These are phyloP conservation scores for Sebastolobus alascanus DNA, from an alignment of 2,797 vertebrate species.

Conservation along the genomic window DNA sequence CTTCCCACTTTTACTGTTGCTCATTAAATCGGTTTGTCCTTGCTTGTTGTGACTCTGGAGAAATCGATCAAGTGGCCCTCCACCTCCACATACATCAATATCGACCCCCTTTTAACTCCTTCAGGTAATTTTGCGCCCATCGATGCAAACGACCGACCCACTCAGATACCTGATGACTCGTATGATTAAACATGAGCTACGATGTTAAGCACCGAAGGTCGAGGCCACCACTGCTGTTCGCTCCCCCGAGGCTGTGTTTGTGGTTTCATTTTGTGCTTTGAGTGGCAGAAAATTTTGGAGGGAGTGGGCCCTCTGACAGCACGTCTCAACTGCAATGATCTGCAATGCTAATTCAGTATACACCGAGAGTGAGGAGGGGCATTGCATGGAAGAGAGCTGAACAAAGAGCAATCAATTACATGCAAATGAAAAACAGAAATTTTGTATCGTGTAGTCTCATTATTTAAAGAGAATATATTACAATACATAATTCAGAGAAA, in stretches of 20 bases:
- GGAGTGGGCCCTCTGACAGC: conserved; percentile 28
- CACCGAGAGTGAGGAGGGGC: conserved; percentile 12
- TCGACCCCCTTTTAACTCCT: conserved; percentile 39
- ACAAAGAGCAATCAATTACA: conserved; percentile 58
- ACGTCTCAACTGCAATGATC: conserved; percentile 60
- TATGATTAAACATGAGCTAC: conserved; percentile 67
- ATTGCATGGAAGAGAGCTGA: neutral
- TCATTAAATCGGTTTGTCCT: conserved; percentile 23
- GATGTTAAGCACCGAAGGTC: conserved; percentile 27
- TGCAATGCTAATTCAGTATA: conserved; percentile 73
- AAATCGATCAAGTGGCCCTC: conserved; percentile 33
- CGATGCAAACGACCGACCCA: conserved; percentile 46
- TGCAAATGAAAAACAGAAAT: neutral
- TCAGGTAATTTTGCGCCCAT: conserved; percentile 29
- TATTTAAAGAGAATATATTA: neutral
- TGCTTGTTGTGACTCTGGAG: conserved; percentile 14
- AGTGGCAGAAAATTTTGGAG: conserved; percentile 53
- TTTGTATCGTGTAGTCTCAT: neutral
- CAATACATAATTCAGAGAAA: neutral
- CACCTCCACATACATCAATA: conserved; percentile 33
- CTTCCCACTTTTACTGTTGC: neutral
- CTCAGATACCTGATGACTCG: conserved; percentile 14
- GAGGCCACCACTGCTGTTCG: conserved; percentile 6
- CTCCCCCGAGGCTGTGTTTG: conserved; percentile 34
- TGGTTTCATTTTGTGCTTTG: conserved; percentile 52